Evolutionary conservation across 2,888 invertebrate species (phyloP).

Genomic region (Brachynemurus nebulosus): DNA sequence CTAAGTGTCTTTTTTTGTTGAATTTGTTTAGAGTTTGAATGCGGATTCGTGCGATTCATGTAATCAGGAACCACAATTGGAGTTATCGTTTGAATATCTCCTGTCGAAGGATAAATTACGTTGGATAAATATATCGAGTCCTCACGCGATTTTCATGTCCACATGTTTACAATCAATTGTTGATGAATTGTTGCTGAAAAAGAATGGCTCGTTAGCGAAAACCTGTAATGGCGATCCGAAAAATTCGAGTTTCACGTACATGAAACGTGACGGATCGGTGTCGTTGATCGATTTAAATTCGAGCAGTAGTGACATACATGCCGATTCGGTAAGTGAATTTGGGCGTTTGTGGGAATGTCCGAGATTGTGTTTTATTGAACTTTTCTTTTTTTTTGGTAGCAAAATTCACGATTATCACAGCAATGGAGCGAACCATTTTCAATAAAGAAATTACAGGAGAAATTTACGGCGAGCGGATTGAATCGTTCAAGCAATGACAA

Average conservation of each 20-base stretch:
- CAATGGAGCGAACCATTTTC: conserved; percentile 51
- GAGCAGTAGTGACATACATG: no score
- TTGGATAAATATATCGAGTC: conserved; percentile 86
- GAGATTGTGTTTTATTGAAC: no score
- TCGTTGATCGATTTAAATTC: conserved; percentile 44
- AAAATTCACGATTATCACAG: conserved; percentile 27
- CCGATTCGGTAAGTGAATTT: no score
- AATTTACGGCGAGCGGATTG: conserved; percentile 51
- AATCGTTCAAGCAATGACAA: conserved; percentile 41
- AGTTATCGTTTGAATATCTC: conserved; percentile 90
- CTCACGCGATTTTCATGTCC: conserved; percentile 90
- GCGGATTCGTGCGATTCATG: no score
- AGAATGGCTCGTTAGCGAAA: conserved; percentile 41
- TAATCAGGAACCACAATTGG: conserved; percentile 39
- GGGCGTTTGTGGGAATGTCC: no score
- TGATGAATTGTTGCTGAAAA: conserved; percentile 74
- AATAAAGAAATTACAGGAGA: conserved; percentile 59
- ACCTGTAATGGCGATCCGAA: conserved; percentile 20
- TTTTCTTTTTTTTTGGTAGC: no score
- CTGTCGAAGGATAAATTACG: conserved; percentile 81
- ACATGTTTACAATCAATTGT: conserved; percentile 92
- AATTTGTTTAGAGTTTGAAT: no score
- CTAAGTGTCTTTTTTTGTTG: no score
- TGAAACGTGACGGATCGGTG: conserved; percentile 60
- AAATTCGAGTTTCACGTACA: conserved; percentile 50